Evolutionary conservation across 2,888 invertebrate species (phyloP), one percentile per base, ranked within the genome.

Genomic region (Cataglyphis livida): DNA sequence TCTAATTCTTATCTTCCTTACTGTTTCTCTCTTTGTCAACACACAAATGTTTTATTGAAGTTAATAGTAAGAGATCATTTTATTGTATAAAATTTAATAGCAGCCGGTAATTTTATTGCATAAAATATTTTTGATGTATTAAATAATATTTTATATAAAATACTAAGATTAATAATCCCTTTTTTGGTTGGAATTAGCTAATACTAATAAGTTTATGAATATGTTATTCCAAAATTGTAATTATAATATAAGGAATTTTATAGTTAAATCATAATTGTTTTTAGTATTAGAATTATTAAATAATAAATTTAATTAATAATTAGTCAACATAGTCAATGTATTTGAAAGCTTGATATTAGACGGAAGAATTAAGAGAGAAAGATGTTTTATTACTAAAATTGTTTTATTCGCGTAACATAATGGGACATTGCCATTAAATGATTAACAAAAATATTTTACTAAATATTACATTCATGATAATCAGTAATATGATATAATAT

Each of bases 211-310:
- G 1, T 68, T 66, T 48, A 21, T 21, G 4, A 10, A 57, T 38
- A 51, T 18, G 4, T 54, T 1, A 38, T 6, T 70, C 21, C 21
- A 35, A 25, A 25, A 38, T 44, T 44, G 38, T 5, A 62, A 74
- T 62, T 74, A 48, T n/a, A 41, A 28, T 15, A 15, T 48, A 62
- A 74, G 48, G 21, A 62, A 62, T 74, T 44, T 28, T 61, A 32
- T 44, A 57, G 38, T 71, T 71, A 57, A 35, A 25, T 70, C 9
- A 35, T 15, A 54, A 38, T 71, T 57, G 15, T 71, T 57, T 51
- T 12, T 51, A 51, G 7, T 44, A 51, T 51, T 0, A n/a, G 18
- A 51, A 51, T 51, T 51, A 51, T 51, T n/a, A 51, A n/a, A 51
- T 51, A 51, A 1, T 51, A 7, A 51, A 51, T 7, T 25, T 71